Evolutionary conservation across 1,140 invertebrate species (phyloP), one percentile per base, ranked within the genome.

Genomic region (Eurosta solidaginis): DNA sequence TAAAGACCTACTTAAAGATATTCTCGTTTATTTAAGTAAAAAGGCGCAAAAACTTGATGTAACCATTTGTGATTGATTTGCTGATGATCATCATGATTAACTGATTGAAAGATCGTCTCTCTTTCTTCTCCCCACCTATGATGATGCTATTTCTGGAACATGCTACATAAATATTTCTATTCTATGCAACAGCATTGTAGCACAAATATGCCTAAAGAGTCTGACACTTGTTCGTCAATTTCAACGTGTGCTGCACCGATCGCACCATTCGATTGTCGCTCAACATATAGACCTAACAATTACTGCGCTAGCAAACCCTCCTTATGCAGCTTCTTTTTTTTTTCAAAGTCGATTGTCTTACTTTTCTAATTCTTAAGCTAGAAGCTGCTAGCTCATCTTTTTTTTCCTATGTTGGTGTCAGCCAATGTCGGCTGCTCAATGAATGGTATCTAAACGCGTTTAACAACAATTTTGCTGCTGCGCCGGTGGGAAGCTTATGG

Each of bases 1-100:
- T 59, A 54, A 36, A 78, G 77, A 78, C 77, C 77, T 78, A 78
- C 77, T 78, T 78, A 75, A n/a, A 27, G 50, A 27, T 78, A 50
- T 33, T 75, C 73, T 74, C 27, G 73, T 74, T 74, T 74, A 25
- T 33, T 42, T 45, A 74, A 45, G 44, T 74, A 74, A 29, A 74
- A 74, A 74, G 73, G 40, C 40, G 40, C 29, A 74, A 45, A 74
- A 74, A 74, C 73, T 74, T 74, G 73, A 27, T 45, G 44, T 74
- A 14, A 42, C 73, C 73, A 74, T 74, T 74, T 74, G 40, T 74
- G 73, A 74, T 74, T 74, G 73, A 74, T 74, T 74, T 74, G 40
- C 44, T 22, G 59, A 68, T 68, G 59, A 68, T 68, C 59, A 22
- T 27, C 52, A 68, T 68, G 59, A 68, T 68, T 68, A 40, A 33